Evolutionary conservation across 2,113 vertebrate genomes (phyloP).

Genomic region (Percina caprodes): DNA sequence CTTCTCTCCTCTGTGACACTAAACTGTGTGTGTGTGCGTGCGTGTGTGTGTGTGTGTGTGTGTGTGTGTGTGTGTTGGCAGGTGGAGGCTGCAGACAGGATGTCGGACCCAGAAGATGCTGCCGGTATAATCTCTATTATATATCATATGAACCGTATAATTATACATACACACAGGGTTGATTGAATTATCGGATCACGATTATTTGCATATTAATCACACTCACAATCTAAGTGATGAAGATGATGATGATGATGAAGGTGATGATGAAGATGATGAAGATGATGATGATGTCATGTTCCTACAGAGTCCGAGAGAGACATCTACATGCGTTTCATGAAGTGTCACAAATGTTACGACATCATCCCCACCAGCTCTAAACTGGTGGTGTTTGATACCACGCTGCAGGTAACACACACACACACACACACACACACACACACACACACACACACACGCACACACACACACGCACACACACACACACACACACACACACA

Average conservation of each 20-base stretch:
- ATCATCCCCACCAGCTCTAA: conserved; percentile 98
- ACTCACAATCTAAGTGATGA: too few species aligned
- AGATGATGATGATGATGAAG: too few species aligned
- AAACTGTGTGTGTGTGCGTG: too few species aligned
- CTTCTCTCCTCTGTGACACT: too few species aligned
- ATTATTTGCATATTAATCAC: too few species aligned
- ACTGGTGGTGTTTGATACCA: conserved; percentile 98
- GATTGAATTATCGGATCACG: too few species aligned
- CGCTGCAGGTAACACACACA: conserved; percentile 71
- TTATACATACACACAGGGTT: too few species aligned
- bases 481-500: too few species aligned
- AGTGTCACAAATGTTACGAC: conserved; percentile 98
- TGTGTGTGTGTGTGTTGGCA: conserved; percentile 3
- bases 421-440: not conserved
- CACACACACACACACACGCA: too few species aligned
- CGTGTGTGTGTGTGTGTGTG: too few species aligned
- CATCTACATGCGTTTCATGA: conserved; percentile 99
- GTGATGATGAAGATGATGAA: not conserved
- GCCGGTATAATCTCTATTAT: conserved; percentile 17
- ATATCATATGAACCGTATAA: too few species aligned
- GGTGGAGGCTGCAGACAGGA: conserved; percentile 50
- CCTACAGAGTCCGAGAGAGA: conserved; percentile 92
- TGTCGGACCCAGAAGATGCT: conserved; percentile 51
- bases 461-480: too few species aligned
- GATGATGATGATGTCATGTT: not conserved